Percentiles rank a stretch among this genome's conserved stretches.
Conservation (phyloP, 2,113 vertebrate species). For the Cricetomys ansorgei region DNA sequence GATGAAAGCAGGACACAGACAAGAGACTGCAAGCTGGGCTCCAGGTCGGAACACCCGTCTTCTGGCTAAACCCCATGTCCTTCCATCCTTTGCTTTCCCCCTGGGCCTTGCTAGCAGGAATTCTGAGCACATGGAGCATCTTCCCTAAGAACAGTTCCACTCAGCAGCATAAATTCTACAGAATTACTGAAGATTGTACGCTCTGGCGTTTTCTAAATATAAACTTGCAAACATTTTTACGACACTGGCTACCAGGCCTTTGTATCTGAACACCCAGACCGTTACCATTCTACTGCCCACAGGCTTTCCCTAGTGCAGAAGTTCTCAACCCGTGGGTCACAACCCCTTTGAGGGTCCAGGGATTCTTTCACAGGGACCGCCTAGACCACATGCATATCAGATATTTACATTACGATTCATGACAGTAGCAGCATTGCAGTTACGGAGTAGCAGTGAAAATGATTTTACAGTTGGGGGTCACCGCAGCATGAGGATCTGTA, state of each 20-base stretch:
- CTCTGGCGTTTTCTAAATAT: not conserved
- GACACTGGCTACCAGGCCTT: not conserved
- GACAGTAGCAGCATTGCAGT: no score
- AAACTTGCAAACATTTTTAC: not conserved
- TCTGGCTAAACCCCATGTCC: not conserved
- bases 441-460: no score
- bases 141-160: not conserved
- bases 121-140: not conserved
- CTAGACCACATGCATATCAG: no score
- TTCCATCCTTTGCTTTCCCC: not conserved
- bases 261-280: fast-evolving
- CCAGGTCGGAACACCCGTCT: fast-evolving
- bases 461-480: no score
- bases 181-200: not conserved
- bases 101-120: not conserved
- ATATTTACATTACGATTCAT: no score
- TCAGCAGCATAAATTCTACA: not conserved
- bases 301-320: no score
- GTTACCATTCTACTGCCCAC: fast-evolving
- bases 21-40: not conserved
- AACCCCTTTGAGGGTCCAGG: no score
- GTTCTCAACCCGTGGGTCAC: no score
- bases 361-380: no score
- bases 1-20: fast-evolving
- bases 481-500: no score